phyloP scores from a whole-genome alignment of 2,888 invertebrate genomes.

The Crocallis elinguaria region DNA sequence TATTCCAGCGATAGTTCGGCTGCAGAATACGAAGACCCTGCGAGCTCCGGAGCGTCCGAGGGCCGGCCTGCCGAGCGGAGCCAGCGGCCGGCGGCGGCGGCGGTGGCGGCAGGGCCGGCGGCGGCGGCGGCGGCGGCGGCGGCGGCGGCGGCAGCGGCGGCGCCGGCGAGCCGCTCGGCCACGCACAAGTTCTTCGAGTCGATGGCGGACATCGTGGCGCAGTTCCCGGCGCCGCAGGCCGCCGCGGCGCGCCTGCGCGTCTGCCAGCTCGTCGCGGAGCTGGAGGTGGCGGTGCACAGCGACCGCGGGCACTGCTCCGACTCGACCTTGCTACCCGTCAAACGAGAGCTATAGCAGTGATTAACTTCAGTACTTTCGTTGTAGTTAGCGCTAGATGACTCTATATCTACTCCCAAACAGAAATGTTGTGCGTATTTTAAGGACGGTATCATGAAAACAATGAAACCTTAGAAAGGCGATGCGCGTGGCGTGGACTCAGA shows the following conservation, averaged over 20 bases:
- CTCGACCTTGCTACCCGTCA: not conserved
- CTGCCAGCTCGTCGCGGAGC: slow-evolving; percentile 27
- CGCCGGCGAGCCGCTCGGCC: slow-evolving; percentile 3
- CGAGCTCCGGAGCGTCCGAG: no score
- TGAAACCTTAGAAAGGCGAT: no score
- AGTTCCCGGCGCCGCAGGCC: slow-evolving; percentile 27
- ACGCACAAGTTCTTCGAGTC: slow-evolving; percentile 33
- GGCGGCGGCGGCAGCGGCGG: not conserved
- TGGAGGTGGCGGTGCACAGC: slow-evolving; percentile 8
- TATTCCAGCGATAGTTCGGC: no score
- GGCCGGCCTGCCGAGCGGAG: not conserved
- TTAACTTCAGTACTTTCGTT: no score
- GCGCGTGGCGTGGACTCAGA: no score
- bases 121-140: not conserved
- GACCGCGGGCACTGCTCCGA: not conserved
- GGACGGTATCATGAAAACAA: no score
- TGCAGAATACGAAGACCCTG: no score
- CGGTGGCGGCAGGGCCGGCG: not conserved
- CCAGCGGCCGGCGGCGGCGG: not conserved
- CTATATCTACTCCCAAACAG: no score
- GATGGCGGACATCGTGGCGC: slow-evolving; percentile 33
- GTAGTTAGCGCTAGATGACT: no score
- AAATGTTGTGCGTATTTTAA: no score
- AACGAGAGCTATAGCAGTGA: no score
- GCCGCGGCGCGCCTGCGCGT: slow-evolving; percentile 26